A percentile compares a stretch with the other conserved stretches of the same genome.
Conservation (phyloP, 2,888 invertebrate genomes). For the Noctua janthe region DNA sequence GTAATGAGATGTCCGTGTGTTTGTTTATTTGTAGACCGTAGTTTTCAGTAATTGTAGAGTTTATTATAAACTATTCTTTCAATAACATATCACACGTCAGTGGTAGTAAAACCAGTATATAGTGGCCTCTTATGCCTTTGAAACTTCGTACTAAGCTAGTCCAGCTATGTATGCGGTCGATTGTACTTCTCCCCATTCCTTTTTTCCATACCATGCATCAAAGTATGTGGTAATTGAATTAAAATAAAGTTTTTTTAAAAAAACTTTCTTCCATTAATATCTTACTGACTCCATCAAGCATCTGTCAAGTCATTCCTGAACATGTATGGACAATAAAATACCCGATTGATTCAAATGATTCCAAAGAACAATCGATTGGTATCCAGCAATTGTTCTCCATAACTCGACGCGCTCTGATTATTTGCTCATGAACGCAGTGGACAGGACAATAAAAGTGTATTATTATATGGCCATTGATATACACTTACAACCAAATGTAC, state of each 20-base stretch:
- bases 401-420: constrained; percentile 48
- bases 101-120: background rate
- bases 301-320: background rate
- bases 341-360: constrained; percentile 32
- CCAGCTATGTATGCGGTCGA: background rate
- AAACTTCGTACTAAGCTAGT: background rate
- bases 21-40: constrained; percentile 9
- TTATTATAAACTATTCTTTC: background rate
- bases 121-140: background rate
- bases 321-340: constrained; percentile 35
- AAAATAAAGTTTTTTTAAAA: no score
- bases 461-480: background rate
- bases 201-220: background rate
- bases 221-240: background rate
- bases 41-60: background rate
- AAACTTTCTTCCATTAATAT: background rate
- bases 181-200: background rate
- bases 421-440: constrained; percentile 7
- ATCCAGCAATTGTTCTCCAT: constrained; percentile 49
- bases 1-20: background rate
- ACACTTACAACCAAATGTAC: background rate
- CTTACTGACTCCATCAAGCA: background rate
- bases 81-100: background rate
- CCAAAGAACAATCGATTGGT: constrained; percentile 48
- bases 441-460: constrained; percentile 22